phyloP scores from a whole-genome alignment of 2,797 vertebrate genomes.

The Sebastes itinus region DNA sequence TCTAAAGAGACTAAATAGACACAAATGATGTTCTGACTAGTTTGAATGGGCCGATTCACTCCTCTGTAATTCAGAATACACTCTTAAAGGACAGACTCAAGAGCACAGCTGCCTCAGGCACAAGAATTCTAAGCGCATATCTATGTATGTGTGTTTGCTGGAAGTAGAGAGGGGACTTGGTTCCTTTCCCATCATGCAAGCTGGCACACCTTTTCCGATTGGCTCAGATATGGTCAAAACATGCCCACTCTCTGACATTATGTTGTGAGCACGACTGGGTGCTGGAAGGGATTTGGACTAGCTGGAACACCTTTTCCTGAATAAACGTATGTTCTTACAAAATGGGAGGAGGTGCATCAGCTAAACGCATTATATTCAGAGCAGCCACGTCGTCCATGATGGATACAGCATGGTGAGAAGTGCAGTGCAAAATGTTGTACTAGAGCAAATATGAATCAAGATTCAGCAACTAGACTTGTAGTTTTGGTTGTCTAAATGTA shows the following conservation, averaged over 20 bases:
- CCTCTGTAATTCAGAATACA: neutral
- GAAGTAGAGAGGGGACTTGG: neutral
- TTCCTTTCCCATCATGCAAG: neutral
- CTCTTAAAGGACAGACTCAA: conserved; percentile 20
- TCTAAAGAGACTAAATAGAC: conserved; percentile 12
- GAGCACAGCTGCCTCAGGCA: neutral
- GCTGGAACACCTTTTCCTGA: neutral
- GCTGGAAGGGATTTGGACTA: neutral
- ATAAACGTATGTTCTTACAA: neutral
- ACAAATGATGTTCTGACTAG: conserved; percentile 7
- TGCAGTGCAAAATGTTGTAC: neutral
- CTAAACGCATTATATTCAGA: neutral
- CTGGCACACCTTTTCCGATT: conserved; percentile 2
- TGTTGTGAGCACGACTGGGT: neutral
- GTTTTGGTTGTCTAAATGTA: neutral
- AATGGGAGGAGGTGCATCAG: neutral
- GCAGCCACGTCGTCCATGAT: neutral
- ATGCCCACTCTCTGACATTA: conserved; percentile 11
- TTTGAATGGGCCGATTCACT: conserved; percentile 37
- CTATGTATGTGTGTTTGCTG: neutral
- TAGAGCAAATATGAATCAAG: neutral
- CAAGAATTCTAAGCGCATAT: neutral
- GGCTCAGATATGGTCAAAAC: conserved; percentile 11
- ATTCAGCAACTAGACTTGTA: neutral
- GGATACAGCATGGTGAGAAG: neutral